phyloP scores from a whole-genome alignment of 2,797 vertebrate genomes.

The Callimico goeldii region DNA sequence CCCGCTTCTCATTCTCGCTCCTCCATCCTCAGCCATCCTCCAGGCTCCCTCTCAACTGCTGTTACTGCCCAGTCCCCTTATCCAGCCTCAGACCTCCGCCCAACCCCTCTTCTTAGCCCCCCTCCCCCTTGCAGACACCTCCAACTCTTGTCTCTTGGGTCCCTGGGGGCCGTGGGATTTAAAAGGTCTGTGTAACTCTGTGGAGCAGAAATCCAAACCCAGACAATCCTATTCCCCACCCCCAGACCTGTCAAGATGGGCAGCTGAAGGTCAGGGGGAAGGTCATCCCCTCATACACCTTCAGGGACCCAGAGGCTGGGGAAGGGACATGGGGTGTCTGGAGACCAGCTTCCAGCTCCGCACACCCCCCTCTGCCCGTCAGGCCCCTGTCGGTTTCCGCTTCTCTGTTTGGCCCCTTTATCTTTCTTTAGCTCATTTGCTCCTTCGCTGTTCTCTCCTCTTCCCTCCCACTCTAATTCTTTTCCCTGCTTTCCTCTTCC shows the following conservation, averaged over 20 bases:
- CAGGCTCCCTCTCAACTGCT: neutral
- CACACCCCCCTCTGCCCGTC: neutral
- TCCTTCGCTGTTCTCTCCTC: neutral
- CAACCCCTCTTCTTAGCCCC: neutral
- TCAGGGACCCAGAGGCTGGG: fast-evolving
- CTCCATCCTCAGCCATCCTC: neutral
- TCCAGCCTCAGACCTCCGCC: neutral
- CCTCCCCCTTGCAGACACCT: neutral
- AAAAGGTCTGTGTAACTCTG: constrained; percentile 61
- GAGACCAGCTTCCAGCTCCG: neutral
- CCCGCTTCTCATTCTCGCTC: neutral
- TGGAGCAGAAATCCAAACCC: constrained; percentile 69
- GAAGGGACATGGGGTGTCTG: fast-evolving
- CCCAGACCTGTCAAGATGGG: neutral
- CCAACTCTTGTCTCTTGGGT: neutral
- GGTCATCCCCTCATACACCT: neutral
- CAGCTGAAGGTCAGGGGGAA: neutral
- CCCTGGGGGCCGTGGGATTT: constrained; percentile 61
- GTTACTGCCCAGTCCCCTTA: neutral
- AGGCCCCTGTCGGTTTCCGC: neutral
- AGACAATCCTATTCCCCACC: neutral
- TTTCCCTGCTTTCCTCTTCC: neutral
- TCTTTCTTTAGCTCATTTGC: neutral
- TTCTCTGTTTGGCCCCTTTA: neutral
- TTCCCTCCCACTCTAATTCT: neutral